These are phyloP conservation scores for Eufriesea mexicana DNA, from an alignment of 1,140 invertebrate genomes.

Conservation along the genomic window DNA sequence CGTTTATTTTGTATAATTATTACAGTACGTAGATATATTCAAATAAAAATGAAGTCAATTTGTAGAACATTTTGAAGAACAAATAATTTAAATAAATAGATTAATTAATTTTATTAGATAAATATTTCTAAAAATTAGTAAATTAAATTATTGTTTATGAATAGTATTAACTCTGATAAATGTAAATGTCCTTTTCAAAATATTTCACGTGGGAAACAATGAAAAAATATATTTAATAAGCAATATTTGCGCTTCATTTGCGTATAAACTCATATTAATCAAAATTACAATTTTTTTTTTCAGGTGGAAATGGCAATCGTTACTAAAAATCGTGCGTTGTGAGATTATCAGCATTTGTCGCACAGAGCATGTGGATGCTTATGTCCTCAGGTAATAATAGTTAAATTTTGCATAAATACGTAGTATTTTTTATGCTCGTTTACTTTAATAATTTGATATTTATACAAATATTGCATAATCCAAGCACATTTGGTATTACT, in stretches of 20 bases:
- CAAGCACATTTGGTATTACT: not conserved
- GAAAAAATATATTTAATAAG: not conserved
- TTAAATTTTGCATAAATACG: not conserved
- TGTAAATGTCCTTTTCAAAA: not conserved
- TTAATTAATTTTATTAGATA: not conserved
- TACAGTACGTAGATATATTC: not conserved
- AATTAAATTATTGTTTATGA: not conserved
- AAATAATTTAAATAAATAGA: not conserved
- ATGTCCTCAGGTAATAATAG: conserved; percentile 93
- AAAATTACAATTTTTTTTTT: conserved; percentile 73
- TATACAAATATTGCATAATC: not conserved
- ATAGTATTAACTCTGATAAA: not conserved
- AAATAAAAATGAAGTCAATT: not conserved
- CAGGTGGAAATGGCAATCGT: conserved; percentile 92
- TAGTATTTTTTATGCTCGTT: not conserved
- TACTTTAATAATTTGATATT: not conserved
- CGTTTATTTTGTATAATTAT: not conserved
- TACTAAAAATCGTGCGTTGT: conserved; percentile 96
- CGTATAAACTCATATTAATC: not conserved
- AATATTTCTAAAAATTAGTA: not conserved
- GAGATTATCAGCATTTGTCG: conserved; percentile 96
- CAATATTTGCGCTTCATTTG: not conserved
- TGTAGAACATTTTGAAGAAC: not conserved
- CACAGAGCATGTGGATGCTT: conserved; percentile 96
- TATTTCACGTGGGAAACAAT: not conserved